phyloP scores from a whole-genome alignment of 1,140 invertebrate genomes.

The Mylabris phalerata region DNA sequence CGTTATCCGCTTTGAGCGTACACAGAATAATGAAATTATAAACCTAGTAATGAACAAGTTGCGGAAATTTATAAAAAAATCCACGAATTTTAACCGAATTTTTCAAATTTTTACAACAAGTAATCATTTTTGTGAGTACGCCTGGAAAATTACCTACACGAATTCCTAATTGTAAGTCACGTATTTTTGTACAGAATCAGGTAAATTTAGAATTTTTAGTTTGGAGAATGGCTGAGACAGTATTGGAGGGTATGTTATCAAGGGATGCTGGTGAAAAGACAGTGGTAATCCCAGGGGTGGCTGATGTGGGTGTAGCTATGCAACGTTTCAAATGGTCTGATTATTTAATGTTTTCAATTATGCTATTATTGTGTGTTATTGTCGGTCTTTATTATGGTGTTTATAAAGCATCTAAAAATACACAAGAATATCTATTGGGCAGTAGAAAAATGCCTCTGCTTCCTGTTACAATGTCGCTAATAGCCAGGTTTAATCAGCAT shows the following conservation, averaged over 20 bases:
- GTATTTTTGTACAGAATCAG: too few species aligned
- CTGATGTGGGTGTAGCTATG: constrained; percentile 52
- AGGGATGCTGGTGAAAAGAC: constrained; percentile 25
- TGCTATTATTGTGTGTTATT: constrained; percentile 62
- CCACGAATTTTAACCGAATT: too few species aligned
- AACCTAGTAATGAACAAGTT: too few species aligned
- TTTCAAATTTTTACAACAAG: too few species aligned
- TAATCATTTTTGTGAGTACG: too few species aligned
- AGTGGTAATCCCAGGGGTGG: constrained; percentile 42
- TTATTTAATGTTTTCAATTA: constrained; percentile 63
- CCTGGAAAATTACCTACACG: too few species aligned
- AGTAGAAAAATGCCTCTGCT: constrained; percentile 74
- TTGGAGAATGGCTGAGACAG: constrained; percentile 23
- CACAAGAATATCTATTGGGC: constrained; percentile 76
- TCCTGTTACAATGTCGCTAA: constrained; percentile 72
- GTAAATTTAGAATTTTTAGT: too few species aligned
- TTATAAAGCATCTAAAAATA: constrained; percentile 57
- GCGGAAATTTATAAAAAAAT: too few species aligned
- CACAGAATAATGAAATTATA: too few species aligned
- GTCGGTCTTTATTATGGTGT: constrained; percentile 78
- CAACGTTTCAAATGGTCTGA: constrained; percentile 61
- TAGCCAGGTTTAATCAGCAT: constrained; percentile 57
- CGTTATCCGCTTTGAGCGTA: too few species aligned
- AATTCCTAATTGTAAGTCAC: too few species aligned
- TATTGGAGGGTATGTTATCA: constrained; percentile 19